Conservation (phyloP, 2,888 invertebrate genomes). For the Drosophila yooni region DNA sequence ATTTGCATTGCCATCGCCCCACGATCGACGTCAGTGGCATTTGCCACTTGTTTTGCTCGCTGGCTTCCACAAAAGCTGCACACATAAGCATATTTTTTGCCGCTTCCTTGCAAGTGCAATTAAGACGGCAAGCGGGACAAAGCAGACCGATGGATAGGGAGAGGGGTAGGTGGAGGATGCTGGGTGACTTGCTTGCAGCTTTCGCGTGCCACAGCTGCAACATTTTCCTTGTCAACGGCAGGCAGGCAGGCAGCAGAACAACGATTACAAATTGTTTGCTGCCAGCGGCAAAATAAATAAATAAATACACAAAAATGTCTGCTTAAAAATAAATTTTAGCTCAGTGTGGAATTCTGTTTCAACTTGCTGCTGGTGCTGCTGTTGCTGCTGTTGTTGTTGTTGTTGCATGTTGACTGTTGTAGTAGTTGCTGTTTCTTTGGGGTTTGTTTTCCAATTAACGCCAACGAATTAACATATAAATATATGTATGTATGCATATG, state of each 20-base stretch:
- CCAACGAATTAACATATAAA: slow-evolving; percentile 71
- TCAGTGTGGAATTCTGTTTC: slow-evolving; percentile 35
- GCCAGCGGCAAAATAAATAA: slow-evolving; percentile 48
- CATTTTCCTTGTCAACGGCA: slow-evolving; percentile 72
- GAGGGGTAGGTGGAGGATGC: neutral
- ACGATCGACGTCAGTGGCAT: slow-evolving; percentile 49
- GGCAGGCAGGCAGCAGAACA: slow-evolving; percentile 33
- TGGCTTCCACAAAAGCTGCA: slow-evolving; percentile 16
- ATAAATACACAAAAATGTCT: slow-evolving; percentile 57
- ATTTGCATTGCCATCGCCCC: slow-evolving; percentile 31
- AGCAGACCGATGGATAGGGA: neutral
- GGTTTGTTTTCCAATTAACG: slow-evolving; percentile 65
- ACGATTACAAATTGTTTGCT: slow-evolving; percentile 75
- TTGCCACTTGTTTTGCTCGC: slow-evolving; percentile 44
- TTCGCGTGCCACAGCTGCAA: slow-evolving; percentile 72
- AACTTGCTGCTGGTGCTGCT: slow-evolving; percentile 11
- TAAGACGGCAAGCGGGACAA: slow-evolving; percentile 30
- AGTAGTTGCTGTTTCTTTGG: slow-evolving; percentile 4
- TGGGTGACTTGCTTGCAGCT: slow-evolving; percentile 26
- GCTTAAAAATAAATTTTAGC: slow-evolving; percentile 69
- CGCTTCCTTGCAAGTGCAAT: slow-evolving; percentile 53
- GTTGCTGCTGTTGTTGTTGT: neutral
- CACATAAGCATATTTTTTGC: slow-evolving; percentile 37
- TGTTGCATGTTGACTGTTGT: neutral
- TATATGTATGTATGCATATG: slow-evolving; percentile 33